These are phyloP conservation scores for Eolophus roseicapilla DNA, from an alignment of 2,113 vertebrate genomes.

Conservation along the genomic window DNA sequence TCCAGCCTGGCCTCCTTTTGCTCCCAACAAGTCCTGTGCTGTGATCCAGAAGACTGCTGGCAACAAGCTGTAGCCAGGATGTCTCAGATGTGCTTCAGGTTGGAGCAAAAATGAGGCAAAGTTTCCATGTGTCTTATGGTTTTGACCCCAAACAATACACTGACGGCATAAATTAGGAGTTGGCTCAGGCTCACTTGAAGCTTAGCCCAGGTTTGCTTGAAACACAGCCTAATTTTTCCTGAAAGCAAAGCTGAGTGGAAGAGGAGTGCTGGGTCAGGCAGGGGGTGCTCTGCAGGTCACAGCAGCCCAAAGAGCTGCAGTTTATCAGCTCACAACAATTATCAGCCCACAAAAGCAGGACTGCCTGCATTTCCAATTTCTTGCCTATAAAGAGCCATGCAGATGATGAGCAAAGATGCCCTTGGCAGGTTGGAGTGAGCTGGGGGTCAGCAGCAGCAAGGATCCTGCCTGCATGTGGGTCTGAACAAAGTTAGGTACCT, in stretches of 20 bases:
- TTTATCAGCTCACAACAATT: not conserved
- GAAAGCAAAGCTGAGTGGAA: slow-evolving; percentile 32
- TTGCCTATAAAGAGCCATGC: not conserved
- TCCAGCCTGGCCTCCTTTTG: not conserved
- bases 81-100: slow-evolving; percentile 9
- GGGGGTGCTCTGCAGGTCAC: not conserved
- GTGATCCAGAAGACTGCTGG: not conserved
- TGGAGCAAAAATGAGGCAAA: not conserved
- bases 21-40: not conserved
- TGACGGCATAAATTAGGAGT: slow-evolving; percentile 35
- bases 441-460: not conserved
- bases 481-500: not conserved
- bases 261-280: not conserved
- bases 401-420: not conserved
- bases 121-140: not conserved
- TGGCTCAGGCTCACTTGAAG: slow-evolving; percentile 57
- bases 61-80: not conserved
- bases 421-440: not conserved
- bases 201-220: slow-evolving; percentile 54
- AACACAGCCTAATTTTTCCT: slow-evolving; percentile 50
- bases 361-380: not conserved
- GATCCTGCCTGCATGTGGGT: not conserved
- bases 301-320: not conserved
- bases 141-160: slow-evolving; percentile 12
- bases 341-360: not conserved